Evolutionary conservation across 2,113 vertebrate species (phyloP).

Genomic region (Genyomyrus donnyi): DNA sequence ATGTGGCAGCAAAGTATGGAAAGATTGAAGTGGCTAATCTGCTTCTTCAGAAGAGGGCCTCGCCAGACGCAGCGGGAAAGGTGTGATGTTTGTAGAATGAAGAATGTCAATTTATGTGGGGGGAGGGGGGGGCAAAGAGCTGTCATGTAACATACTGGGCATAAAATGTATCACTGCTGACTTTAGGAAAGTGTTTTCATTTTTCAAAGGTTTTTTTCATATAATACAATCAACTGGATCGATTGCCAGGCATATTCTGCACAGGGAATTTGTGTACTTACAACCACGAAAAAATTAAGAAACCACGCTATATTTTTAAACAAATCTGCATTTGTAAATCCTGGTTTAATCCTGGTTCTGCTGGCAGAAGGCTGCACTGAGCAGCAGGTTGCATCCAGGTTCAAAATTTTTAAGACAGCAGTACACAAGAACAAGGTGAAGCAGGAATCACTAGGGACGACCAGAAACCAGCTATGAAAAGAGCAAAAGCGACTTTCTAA

Average conservation of each 20-base stretch:
- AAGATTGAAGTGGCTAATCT: conserved; percentile 94
- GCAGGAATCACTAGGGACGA: too few species aligned
- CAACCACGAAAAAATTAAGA: neutral
- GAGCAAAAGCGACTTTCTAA: too few species aligned
- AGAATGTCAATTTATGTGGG: neutral
- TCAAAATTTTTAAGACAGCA: too few species aligned
- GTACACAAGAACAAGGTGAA: too few species aligned
- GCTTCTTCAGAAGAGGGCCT: conserved; percentile 83
- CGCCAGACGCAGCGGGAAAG: conserved; percentile 90
- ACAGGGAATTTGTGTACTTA: neutral
- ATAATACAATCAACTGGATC: neutral
- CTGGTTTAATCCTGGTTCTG: too few species aligned
- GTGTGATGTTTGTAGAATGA: conserved; percentile 46
- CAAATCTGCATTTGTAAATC: too few species aligned
- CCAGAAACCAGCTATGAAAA: too few species aligned
- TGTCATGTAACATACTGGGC: neutral
- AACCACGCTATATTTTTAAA: too few species aligned
- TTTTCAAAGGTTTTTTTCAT: neutral
- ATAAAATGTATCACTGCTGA: neutral
- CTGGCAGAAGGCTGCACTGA: too few species aligned
- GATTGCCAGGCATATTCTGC: neutral
- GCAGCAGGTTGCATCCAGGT: too few species aligned
- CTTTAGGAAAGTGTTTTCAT: neutral
- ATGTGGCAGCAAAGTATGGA: conserved; percentile 94
- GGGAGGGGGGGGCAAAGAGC: neutral